phyloP scores from a whole-genome alignment of 2,888 invertebrate genomes.

The Rapana venosa region DNA sequence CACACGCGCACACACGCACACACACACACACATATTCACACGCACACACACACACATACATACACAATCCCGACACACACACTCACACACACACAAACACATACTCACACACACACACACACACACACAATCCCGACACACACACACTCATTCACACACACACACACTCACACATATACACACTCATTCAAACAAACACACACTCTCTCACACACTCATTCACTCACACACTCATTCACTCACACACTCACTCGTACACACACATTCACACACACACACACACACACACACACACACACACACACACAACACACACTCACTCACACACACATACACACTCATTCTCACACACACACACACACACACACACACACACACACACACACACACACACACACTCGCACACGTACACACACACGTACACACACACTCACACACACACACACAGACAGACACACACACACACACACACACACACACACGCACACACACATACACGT shows the following conservation, averaged over 20 bases:
- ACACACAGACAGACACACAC: slow-evolving; percentile 15
- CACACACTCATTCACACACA: background rate
- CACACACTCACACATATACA: background rate
- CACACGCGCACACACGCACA: background rate
- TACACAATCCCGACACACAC: slow-evolving; percentile 3
- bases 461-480: slow-evolving; percentile 21
- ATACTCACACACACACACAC: slow-evolving; percentile 17
- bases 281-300: slow-evolving; percentile 18
- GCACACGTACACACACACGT: background rate
- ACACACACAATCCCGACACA: background rate
- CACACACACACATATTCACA: slow-evolving; percentile 7
- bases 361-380: slow-evolving; percentile 24
- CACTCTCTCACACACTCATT: slow-evolving; percentile 18
- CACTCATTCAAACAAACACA: background rate
- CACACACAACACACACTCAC: background rate
- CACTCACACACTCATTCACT: background rate
- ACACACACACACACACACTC: slow-evolving; percentile 23
- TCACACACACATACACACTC: slow-evolving; percentile 14
- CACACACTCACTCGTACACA: slow-evolving; percentile 2
- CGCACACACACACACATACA: slow-evolving; percentile 18
- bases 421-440: slow-evolving; percentile 22
- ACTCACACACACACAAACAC: slow-evolving; percentile 18
- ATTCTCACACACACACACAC: background rate
- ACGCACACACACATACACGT: slow-evolving; percentile 23
- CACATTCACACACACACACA: background rate